phyloP scores from a whole-genome alignment of 2,113 vertebrate species.

The Catharus bicknelli region DNA sequence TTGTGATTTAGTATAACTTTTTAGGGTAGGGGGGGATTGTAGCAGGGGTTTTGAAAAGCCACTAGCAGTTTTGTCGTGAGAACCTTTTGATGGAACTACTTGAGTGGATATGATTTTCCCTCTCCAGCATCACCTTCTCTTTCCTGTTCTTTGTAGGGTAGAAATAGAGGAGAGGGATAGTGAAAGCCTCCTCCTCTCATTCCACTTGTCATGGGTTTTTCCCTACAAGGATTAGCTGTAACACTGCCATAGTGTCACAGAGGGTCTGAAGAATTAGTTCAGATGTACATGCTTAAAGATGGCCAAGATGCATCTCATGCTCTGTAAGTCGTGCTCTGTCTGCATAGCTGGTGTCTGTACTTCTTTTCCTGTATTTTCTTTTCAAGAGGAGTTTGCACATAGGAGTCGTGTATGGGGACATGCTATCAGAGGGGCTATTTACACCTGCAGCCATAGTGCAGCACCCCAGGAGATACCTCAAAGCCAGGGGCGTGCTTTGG shows the following conservation, averaged over 20 bases:
- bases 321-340: neutral
- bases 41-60: neutral
- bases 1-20: neutral
- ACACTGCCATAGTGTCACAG: neutral
- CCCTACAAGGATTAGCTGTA: neutral
- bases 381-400: slow-evolving; percentile 17
- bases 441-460: neutral
- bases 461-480: neutral
- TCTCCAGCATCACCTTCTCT: neutral
- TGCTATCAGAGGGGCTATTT: slow-evolving; percentile 4
- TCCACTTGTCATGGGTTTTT: neutral
- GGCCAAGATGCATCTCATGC: neutral
- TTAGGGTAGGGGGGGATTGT: too few species aligned
- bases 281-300: neutral
- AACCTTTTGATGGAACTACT: neutral
- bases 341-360: neutral
- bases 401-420: neutral
- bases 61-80: neutral
- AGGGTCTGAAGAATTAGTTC: neutral
- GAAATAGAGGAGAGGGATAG: neutral
- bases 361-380: neutral
- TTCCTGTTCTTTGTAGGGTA: neutral
- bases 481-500: neutral
- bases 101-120: neutral
- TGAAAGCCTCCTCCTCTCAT: neutral